Percentiles rank a stretch among this genome's conserved stretches.
phyloP scores from a whole-genome alignment of 2,888 invertebrate species.

The Tuberolachnus salignus region DNA sequence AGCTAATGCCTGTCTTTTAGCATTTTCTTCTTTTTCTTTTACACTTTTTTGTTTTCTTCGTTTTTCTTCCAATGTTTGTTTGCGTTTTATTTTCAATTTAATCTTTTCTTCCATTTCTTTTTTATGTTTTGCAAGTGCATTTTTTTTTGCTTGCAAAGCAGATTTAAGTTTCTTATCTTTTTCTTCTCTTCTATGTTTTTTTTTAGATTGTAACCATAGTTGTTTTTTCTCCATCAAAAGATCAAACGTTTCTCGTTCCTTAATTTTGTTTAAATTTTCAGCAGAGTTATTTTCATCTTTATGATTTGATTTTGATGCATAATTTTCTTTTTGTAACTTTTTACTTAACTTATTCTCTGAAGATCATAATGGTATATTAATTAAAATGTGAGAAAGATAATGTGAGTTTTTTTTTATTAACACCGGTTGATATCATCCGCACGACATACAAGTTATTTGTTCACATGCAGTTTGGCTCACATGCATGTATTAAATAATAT shows the following conservation, averaged over 20 bases:
- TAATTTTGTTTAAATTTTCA: constrained; percentile 3
- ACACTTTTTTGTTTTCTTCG: constrained; percentile 1
- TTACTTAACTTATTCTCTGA: no score
- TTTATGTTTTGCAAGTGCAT: background rate
- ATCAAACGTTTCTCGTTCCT: background rate
- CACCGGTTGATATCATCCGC: background rate
- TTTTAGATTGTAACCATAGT: constrained; percentile 8
- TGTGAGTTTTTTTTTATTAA: background rate
- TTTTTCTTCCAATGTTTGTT: constrained; percentile 21
- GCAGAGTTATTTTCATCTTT: background rate
- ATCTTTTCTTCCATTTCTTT: constrained; percentile 11
- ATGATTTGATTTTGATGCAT: background rate
- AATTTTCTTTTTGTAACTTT: no score
- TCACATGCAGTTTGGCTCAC: no score
- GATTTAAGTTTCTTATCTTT: constrained; percentile 29
- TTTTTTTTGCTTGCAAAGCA: constrained; percentile 10
- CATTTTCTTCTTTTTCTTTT: constrained; percentile 11
- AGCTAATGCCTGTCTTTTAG: background rate
- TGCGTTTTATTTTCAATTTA: background rate
- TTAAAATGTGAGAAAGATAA: no score
- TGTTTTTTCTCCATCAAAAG: background rate
- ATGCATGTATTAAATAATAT: no score
- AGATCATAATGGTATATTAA: no score
- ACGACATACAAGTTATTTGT: background rate
- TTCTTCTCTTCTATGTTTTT: constrained; percentile 16